Base-by-base conservation (phyloP, 2,113 vertebrate genomes). In the Nansenia antarctica region DNA sequence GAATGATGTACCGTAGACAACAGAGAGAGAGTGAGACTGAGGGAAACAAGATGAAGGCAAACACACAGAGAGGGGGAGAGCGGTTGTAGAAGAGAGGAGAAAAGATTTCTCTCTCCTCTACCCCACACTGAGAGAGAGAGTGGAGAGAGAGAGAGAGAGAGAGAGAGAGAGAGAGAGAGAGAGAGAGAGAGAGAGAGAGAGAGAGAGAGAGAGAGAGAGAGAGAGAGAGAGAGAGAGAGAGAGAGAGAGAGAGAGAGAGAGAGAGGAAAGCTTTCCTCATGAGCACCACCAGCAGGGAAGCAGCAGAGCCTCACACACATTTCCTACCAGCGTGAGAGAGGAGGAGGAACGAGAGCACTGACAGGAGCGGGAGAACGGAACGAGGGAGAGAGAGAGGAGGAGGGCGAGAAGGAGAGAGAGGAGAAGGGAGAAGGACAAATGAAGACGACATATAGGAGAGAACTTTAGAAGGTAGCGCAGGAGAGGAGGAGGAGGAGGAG, bases 371-470 rank as follows among this genome's bases (percentile, higher is more conserved):
- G n/a, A n/a, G 70, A 90, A 72, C 55, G 63, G 60, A 78, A 82
- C 74, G 35, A 76, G 83, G 78, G 83, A 76, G 77, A 62, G 63
- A 74, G 73, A 54, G 65, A 65, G 58, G 69, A 77, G 69, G 61
- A 83, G 80, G 47, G 75, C n/a, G n/a, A n/a, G n/a, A n/a, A n/a
- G n/a, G n/a, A 22, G 37, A 52, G 26, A 49, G 26, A 49, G 39
- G 4, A 7, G 1, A 5, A 9, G 39, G 12, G 9, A 12, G 18
- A 6, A 12, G 27, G 42, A 2, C 18, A 14, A 8, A 59, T 18
- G 30, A 42, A 15, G 6, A 59, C 53, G 20, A 60, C 1, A 24
- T 30, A 55, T 59, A 69, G 2, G 7, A 12, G 18, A 3, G 26
- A 30, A 32, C 30, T 6, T 14, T 22, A 18, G 18, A 62, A 57